Evolutionary conservation across 1,140 invertebrate genomes (phyloP).

Genomic region (Caenorhabditis briggsae): DNA sequence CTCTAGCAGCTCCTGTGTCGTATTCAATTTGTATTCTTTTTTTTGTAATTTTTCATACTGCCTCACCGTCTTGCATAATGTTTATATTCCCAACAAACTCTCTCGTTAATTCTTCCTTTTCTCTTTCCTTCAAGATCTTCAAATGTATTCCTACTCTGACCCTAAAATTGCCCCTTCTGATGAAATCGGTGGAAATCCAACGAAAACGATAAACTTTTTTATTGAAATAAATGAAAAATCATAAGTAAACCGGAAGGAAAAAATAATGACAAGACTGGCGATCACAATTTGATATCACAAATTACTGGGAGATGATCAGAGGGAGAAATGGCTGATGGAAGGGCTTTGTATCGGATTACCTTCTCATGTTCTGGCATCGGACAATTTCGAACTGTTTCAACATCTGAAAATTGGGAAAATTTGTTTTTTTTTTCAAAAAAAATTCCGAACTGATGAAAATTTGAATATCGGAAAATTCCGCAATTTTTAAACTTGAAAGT

Average conservation of each 20-base stretch:
- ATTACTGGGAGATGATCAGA: constrained; percentile 25
- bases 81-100: neutral
- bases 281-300: constrained; percentile 29
- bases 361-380: constrained; percentile 5
- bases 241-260: neutral
- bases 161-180: constrained; percentile 44
- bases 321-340: neutral
- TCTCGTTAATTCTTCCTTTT: neutral
- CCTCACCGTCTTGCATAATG: constrained; percentile 48
- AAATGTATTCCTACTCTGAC: constrained; percentile 16
- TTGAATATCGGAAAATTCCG: neutral
- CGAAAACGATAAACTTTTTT: neutral
- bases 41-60: neutral
- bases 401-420: neutral
- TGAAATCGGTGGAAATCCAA: constrained; percentile 38
- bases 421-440: no score
- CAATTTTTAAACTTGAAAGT: no score
- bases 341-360: neutral
- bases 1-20: constrained; percentile 31
- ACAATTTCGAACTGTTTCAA: neutral
- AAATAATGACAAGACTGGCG: neutral
- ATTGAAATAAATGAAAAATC: neutral
- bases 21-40: neutral
- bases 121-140: constrained; percentile 37
- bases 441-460: neutral